A percentile compares a stretch with the other conserved stretches of the same genome.
Conservation (phyloP, 2,888 invertebrate species). For the Subacronicta megacephala region DNA sequence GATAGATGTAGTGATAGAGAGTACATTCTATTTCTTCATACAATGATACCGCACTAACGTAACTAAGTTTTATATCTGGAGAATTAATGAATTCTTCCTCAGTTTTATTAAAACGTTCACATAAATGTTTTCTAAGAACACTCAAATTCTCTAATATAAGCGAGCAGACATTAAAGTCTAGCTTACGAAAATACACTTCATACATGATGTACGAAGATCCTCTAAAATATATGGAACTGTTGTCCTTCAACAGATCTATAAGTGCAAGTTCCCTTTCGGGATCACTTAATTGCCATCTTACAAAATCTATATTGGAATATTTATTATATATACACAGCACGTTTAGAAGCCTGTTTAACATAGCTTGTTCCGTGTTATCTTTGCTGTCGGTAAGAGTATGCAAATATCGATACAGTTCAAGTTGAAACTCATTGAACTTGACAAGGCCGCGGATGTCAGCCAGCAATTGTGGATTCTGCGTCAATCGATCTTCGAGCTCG, state of each 20-base stretch:
- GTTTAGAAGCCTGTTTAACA: background rate
- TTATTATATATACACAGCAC: slow-evolving; percentile 20
- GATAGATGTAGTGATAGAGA: slow-evolving; percentile 39
- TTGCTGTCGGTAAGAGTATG: background rate
- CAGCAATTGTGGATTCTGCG: background rate
- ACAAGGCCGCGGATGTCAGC: slow-evolving; percentile 10
- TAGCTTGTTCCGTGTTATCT: background rate
- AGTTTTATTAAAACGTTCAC: slow-evolving; percentile 4
- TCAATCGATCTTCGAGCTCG: background rate
- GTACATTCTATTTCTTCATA: slow-evolving; percentile 38
- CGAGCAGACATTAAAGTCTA: slow-evolving; percentile 36
- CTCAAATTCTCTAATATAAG: slow-evolving; percentile 36
- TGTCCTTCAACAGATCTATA: background rate
- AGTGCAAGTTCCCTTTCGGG: background rate
- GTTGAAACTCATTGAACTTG: slow-evolving; percentile 26
- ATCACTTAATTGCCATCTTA: background rate
- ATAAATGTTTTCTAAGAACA: slow-evolving; percentile 24
- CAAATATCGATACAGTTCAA: slow-evolving; percentile 6
- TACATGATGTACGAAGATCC: background rate
- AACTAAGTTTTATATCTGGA: background rate
- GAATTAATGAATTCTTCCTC: background rate
- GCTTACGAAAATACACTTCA: slow-evolving; percentile 35
- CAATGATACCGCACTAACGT: background rate
- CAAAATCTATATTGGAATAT: slow-evolving; percentile 9
- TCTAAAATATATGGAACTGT: background rate